phyloP scores from a whole-genome alignment of 2,113 vertebrate species.

The Eolophus roseicapilla region DNA sequence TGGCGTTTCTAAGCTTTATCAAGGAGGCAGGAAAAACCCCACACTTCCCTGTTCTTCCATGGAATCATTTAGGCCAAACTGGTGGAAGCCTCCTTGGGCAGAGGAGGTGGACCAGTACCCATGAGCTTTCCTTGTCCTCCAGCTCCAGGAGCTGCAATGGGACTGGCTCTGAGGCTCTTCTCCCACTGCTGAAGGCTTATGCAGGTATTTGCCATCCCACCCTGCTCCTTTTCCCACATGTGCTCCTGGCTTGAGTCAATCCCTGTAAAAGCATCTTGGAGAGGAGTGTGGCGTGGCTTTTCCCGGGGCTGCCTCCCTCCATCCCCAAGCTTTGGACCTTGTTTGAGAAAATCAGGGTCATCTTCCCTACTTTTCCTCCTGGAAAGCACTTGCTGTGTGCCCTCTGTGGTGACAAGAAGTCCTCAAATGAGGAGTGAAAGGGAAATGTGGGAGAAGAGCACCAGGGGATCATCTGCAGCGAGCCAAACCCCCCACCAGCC shows the following conservation, averaged over 20 bases:
- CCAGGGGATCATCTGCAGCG: background rate
- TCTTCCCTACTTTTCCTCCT: background rate
- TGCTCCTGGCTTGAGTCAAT: accelerated
- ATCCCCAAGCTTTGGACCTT: background rate
- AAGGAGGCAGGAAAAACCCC: background rate
- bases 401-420: background rate
- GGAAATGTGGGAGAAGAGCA: background rate
- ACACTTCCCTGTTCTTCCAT: background rate
- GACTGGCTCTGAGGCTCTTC: background rate
- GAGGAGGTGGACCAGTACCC: background rate
- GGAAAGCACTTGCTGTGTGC: background rate
- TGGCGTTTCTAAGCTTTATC: background rate
- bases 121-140: background rate
- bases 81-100: background rate
- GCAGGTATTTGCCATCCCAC: background rate
- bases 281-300: background rate
- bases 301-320: background rate
- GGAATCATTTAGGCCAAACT: background rate
- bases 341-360: background rate
- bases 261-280: background rate
- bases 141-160: background rate
- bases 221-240: background rate
- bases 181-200: background rate
- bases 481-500: background rate
- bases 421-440: background rate